Base-by-base conservation (phyloP, 2,888 invertebrate species). In the Ennomos erosarius region DNA sequence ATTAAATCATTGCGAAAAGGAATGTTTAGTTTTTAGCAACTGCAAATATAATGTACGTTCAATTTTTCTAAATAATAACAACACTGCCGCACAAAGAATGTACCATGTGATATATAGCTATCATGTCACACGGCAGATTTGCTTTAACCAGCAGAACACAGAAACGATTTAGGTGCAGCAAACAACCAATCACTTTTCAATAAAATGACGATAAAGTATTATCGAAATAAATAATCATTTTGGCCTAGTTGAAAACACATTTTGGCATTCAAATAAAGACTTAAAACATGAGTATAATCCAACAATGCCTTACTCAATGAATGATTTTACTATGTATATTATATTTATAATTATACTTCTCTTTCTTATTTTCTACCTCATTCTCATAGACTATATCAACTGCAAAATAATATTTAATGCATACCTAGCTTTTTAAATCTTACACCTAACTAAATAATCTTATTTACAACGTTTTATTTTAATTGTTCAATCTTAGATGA, bases 401-500 rank as follows among this genome's bases (percentile, higher is more conserved):
- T 83, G 90, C 89, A 88, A 90, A 88, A 88, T 85, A 90, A 89
- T 79, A 78, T 80, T 26, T 74, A 85, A 87, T 82, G 87, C 87
- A 84, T 79, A 79, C 76, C 89, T 90, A 91, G 88, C 87, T 85
- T 85, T 71, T 87, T 87, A 49, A 57, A 89, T 76, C 86, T 87
- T 88, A 88, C 9, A 67, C 66, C 79, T 88, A 88, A 71, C 81
- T 89, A 90, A 75, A 85, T 82, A 87, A 89, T 90, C 85, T 90
- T 91, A 90, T 91, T 78, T 91, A 91, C 91, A 91, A 79, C 76
- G 69, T 84, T 80, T 84, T 79, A 78, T 78, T 74, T 79, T 84
- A 87, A 88, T 87, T 85, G 88, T 88, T 89, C 88, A 85, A 77
- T 79, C 74, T 68, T 78, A 82, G 73, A 79, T 82, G 82, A 75